phyloP scores from a whole-genome alignment of 2,797 vertebrate genomes.

The Orientallactaga sibirica region DNA sequence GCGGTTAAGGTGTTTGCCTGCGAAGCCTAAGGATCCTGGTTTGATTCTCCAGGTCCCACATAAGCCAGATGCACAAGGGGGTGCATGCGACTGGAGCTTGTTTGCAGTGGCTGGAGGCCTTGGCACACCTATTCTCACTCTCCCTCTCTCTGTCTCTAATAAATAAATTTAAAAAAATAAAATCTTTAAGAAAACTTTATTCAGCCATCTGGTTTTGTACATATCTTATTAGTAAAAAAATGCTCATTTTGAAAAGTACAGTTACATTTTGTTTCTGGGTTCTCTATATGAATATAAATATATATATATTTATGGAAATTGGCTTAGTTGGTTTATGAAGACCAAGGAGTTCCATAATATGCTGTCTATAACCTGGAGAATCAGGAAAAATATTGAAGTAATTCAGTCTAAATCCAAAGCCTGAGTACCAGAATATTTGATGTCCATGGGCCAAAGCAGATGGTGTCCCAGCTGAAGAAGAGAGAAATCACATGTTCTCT shows the following conservation, averaged over 20 bases:
- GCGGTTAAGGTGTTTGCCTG: too few relatives aligned
- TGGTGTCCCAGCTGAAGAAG: too few relatives aligned
- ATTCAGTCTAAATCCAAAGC: neutral
- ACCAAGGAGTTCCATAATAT: neutral
- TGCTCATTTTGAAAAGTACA: constrained; percentile 26
- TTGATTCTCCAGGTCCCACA: too few relatives aligned
- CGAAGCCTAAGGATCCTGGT: too few relatives aligned
- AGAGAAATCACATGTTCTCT: neutral
- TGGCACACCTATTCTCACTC: too few relatives aligned
- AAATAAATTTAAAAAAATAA: neutral
- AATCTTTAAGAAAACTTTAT: neutral
- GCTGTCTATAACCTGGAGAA: neutral
- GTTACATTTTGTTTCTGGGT: neutral
- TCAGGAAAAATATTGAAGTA: neutral
- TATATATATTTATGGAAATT: neutral
- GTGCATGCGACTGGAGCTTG: too few relatives aligned
- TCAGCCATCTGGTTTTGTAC: neutral
- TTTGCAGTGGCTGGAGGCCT: too few relatives aligned
- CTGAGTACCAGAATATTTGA: neutral
- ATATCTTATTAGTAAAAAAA: neutral
- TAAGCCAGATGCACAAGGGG: too few relatives aligned
- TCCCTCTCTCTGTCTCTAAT: too few relatives aligned
- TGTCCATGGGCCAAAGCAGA: neutral
- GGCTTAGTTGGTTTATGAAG: neutral
- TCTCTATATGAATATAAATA: neutral